phyloP scores from a whole-genome alignment of 1,140 invertebrate species.

The Trigoniulus corallinus region DNA sequence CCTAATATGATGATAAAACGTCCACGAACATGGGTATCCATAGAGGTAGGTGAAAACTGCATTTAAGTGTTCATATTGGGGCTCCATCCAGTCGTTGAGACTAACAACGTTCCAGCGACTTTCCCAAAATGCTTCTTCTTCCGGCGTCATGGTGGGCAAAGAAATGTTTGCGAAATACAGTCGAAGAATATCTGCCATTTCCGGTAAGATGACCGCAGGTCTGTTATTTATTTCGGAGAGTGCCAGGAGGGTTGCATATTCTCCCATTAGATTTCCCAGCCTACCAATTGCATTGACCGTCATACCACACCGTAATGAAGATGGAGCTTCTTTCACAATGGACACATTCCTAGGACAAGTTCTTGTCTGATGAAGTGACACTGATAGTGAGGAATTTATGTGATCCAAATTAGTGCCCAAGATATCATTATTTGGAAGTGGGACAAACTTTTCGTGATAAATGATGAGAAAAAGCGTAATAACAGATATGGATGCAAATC shows the following conservation, averaged over 20 bases:
- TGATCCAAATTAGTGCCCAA: neutral
- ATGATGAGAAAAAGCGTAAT: too few relatives aligned
- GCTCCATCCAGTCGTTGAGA: slow-evolving; percentile 3
- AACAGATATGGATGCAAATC: too few relatives aligned
- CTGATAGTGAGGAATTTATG: too few relatives aligned
- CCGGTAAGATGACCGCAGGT: too few relatives aligned
- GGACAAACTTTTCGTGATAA: too few relatives aligned
- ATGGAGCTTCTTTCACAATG: too few relatives aligned
- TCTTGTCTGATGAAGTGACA: too few relatives aligned
- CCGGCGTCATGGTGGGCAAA: neutral
- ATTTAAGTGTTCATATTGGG: neutral
- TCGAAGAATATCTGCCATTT: neutral
- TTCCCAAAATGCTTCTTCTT: neutral
- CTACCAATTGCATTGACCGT: slow-evolving; percentile 37
- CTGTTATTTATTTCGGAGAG: slow-evolving; percentile 28
- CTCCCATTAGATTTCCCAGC: slow-evolving; percentile 46
- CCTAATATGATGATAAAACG: slow-evolving; percentile 4
- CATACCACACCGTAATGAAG: slow-evolving; percentile 15
- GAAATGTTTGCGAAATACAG: neutral
- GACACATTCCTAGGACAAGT: too few relatives aligned
- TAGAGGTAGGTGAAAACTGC: neutral
- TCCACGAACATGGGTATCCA: slow-evolving; percentile 6
- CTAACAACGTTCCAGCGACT: neutral
- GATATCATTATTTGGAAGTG: too few relatives aligned
- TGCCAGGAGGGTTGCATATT: slow-evolving; percentile 43